Evolutionary conservation across 2,113 vertebrate species (phyloP).

Genomic region (Paratilapia polleni): DNA sequence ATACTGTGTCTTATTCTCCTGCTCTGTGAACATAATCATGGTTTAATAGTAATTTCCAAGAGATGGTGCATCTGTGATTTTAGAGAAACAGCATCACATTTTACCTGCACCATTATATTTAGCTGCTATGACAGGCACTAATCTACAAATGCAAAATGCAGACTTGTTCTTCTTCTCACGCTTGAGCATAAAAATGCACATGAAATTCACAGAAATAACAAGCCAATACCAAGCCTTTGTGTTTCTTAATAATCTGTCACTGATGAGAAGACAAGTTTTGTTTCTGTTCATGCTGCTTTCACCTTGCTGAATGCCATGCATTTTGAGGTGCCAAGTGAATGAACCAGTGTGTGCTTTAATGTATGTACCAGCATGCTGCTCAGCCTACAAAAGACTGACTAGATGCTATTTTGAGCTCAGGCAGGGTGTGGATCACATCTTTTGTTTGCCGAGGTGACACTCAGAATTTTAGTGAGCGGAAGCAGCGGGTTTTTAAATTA

Average conservation of each 20-base stretch:
- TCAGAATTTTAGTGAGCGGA: background rate
- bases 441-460: background rate
- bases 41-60: no score
- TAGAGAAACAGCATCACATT: background rate
- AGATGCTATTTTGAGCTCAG: slow-evolving; percentile 14
- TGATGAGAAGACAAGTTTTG: background rate
- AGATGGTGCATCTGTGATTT: background rate
- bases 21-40: no score
- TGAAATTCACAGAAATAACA: background rate
- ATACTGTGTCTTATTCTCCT: no score
- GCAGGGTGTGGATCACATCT: background rate
- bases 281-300: slow-evolving; percentile 5
- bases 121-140: background rate
- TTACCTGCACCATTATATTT: background rate
- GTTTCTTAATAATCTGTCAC: background rate
- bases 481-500: background rate
- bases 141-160: background rate
- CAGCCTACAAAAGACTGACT: background rate
- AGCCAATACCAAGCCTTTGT: background rate
- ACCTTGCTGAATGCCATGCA: slow-evolving; percentile 3
- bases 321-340: background rate
- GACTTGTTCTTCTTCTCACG: background rate
- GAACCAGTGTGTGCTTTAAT: background rate
- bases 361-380: background rate
- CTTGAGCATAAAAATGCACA: background rate